Conservation (phyloP, 2,888 invertebrate genomes). For the Thysanoteuthis rhombus region DNA sequence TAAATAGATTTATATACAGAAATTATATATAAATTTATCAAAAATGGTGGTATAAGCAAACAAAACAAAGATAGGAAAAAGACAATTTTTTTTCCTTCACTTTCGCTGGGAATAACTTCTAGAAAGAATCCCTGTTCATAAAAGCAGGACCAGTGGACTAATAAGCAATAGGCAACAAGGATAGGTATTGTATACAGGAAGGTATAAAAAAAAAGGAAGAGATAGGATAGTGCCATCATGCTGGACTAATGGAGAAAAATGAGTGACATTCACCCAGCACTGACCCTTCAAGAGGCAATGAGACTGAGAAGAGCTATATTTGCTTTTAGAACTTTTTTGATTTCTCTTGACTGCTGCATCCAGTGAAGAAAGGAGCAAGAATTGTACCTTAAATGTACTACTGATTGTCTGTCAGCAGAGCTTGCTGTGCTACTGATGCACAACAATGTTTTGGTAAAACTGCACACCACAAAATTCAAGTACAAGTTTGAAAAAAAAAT, state of each 20-base stretch:
- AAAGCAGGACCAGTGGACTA: constrained; percentile 12
- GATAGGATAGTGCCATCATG: background rate
- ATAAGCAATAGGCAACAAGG: background rate
- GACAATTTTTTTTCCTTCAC: background rate
- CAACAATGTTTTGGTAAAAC: background rate
- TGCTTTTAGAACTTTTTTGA: background rate
- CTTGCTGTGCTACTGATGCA: background rate
- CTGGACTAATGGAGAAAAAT: background rate
- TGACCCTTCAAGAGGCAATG: background rate
- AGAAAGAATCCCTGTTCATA: background rate
- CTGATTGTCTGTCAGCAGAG: background rate
- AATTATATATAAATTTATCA: background rate
- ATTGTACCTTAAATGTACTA: background rate
- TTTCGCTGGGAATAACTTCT: background rate
- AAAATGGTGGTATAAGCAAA: background rate
- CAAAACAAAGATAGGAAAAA: background rate
- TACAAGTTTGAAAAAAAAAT: background rate
- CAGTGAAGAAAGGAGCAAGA: background rate
- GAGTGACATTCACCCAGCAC: background rate
- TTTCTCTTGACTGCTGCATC: background rate
- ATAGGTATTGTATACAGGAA: background rate
- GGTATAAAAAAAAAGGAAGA: background rate
- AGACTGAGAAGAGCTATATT: background rate
- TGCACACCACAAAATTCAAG: constrained; percentile 12
- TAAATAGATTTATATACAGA: background rate